phyloP scores from a whole-genome alignment of 30 jellyfish, hydroid and myxozoan genomes.

The Pseudorhiza aurosa region DNA sequence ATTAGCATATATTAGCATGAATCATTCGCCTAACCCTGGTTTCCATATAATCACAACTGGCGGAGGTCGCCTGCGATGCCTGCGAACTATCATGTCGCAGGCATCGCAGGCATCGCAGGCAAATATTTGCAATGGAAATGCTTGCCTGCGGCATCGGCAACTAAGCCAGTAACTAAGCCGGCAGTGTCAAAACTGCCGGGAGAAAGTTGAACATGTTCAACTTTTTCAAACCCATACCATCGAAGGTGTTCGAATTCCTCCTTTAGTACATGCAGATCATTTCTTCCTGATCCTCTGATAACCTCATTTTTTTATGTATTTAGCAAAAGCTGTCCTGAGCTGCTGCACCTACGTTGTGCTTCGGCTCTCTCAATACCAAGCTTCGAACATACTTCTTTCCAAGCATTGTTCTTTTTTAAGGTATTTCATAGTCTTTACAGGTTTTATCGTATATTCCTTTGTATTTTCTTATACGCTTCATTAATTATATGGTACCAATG shows the following conservation, averaged over 20 bases:
- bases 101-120: too few species aligned
- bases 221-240: too few species aligned
- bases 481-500: too few species aligned
- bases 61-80: background rate
- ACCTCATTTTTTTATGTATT: constrained; percentile 28
- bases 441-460: constrained; percentile 8
- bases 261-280: constrained; percentile 3
- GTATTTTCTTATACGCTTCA: constrained; percentile 16
- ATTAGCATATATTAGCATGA: too few species aligned
- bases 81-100: background rate
- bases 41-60: too few species aligned
- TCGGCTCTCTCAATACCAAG: constrained; percentile 25
- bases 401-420: constrained; percentile 25
- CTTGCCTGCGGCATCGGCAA: too few species aligned
- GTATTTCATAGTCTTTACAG: constrained; percentile 11
- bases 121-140: too few species aligned
- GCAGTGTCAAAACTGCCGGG: background rate
- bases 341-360: constrained; percentile 34
- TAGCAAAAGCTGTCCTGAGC: constrained; percentile 30
- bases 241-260: constrained; percentile 31
- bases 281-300: constrained; percentile 12
- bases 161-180: too few species aligned
- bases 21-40: background rate
- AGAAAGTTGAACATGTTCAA: too few species aligned
- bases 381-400: constrained; percentile 31